phyloP scores from a whole-genome alignment of 1,140 invertebrate genomes.

The Lithobius niger region DNA sequence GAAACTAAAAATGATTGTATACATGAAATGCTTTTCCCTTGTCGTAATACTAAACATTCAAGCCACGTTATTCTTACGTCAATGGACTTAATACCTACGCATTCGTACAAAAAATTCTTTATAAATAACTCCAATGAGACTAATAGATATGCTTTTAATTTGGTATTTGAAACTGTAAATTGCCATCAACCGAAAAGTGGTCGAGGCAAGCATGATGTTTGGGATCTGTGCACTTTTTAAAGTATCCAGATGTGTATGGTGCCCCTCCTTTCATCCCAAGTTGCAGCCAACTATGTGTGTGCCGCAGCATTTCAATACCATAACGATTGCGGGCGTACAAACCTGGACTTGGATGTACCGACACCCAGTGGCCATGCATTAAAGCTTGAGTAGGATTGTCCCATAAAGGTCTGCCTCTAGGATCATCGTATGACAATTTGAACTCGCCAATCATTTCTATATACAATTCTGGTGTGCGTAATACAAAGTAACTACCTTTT shows the following conservation, averaged over 20 bases:
- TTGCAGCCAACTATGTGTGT: constrained; percentile 12
- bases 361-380: constrained; percentile 20
- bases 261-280: neutral
- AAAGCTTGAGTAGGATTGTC: neutral
- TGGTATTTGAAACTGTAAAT: constrained; percentile 1
- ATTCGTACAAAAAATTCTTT: too few relatives aligned
- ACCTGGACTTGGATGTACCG: constrained; percentile 24
- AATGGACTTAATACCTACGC: too few relatives aligned
- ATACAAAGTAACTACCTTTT: neutral
- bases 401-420: neutral
- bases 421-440: neutral
- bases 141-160: too few relatives aligned
- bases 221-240: constrained; percentile 16
- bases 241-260: constrained; percentile 6
- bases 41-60: too few relatives aligned
- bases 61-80: too few relatives aligned
- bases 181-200: constrained; percentile 23
- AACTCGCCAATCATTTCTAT: neutral
- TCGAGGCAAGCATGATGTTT: constrained; percentile 26
- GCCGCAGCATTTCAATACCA: constrained; percentile 22
- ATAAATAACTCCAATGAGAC: too few relatives aligned
- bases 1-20: too few relatives aligned
- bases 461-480: neutral
- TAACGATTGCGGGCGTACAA: constrained; percentile 25
- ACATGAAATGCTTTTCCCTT: too few relatives aligned